Conservation (phyloP, 2,888 invertebrate species). For the Apantesis nais region DNA sequence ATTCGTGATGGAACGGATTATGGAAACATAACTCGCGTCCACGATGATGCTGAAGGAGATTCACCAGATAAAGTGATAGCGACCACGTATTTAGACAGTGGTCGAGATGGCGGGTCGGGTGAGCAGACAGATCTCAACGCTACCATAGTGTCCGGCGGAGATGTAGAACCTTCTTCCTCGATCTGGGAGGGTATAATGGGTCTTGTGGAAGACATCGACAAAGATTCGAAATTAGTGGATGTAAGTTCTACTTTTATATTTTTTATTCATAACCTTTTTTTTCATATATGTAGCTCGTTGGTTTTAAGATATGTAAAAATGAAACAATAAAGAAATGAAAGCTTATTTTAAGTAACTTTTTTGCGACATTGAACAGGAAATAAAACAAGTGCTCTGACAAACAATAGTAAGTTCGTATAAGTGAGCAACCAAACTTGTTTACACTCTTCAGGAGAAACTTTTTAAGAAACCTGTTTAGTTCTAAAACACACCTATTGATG, state of each 20-base stretch:
- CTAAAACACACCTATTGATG: background rate
- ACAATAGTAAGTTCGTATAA: background rate
- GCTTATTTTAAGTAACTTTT: background rate
- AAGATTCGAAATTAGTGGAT: constrained; percentile 65
- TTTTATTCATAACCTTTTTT: background rate
- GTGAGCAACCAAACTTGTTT: background rate
- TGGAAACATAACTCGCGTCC: constrained; percentile 73
- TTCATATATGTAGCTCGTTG: background rate
- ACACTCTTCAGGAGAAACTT: background rate
- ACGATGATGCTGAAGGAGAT: constrained; percentile 62
- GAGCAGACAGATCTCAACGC: constrained; percentile 73
- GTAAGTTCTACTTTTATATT: constrained; percentile 58
- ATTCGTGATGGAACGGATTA: constrained; percentile 79
- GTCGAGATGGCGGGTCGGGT: constrained; percentile 60
- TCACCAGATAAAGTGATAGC: constrained; percentile 61
- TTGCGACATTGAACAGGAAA: background rate
- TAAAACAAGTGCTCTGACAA: background rate
- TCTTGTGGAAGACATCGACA: constrained; percentile 73
- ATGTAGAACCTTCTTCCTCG: constrained; percentile 67
- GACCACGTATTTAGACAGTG: constrained; percentile 65
- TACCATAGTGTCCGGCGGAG: constrained; percentile 70
- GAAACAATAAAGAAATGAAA: background rate
- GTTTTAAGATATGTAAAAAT: background rate
- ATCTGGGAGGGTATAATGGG: constrained; percentile 80
- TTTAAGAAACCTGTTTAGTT: background rate